A percentile compares a stretch with the other conserved stretches of the same genome.
Conservation (phyloP, 2,888 invertebrate species). For the Drosophila longiperda region DNA sequence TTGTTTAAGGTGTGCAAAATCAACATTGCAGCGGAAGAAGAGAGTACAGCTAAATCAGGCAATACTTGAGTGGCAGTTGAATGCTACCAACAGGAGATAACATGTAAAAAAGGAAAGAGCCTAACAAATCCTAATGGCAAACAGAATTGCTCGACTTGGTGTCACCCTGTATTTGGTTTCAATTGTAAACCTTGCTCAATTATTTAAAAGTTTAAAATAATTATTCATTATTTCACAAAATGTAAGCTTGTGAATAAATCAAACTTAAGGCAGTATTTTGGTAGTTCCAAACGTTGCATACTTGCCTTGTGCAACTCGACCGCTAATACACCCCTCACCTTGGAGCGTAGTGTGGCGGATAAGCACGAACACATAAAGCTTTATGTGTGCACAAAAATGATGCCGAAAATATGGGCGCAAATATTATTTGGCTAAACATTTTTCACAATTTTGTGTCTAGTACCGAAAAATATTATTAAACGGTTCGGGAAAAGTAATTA, state of each 20-base stretch:
- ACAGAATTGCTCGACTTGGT: neutral
- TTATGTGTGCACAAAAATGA: constrained; percentile 50
- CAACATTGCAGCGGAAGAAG: constrained; percentile 18
- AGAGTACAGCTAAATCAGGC: constrained; percentile 12
- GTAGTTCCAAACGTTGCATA: neutral
- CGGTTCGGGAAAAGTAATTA: constrained; percentile 3
- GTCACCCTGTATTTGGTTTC: neutral
- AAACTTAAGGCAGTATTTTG: neutral
- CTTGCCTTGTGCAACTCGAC: neutral
- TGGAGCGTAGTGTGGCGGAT: neutral
- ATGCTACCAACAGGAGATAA: constrained; percentile 17
- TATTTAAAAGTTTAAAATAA: neutral
- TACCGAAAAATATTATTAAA: constrained; percentile 16
- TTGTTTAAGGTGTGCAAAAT: constrained; percentile 29
- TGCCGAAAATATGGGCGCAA: constrained; percentile 59
- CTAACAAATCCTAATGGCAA: constrained; percentile 4
- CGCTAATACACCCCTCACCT: neutral
- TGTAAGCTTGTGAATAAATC: neutral
- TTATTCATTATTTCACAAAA: neutral
- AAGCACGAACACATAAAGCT: constrained; percentile 33
- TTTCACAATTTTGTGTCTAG: constrained; percentile 56
- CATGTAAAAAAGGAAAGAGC: constrained; percentile 5
- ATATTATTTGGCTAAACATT: constrained; percentile 73
- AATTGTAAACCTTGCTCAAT: neutral
- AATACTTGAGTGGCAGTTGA: constrained; percentile 24